phyloP scores from a whole-genome alignment of 1,140 invertebrate species.

The Drosophila guanche region DNA sequence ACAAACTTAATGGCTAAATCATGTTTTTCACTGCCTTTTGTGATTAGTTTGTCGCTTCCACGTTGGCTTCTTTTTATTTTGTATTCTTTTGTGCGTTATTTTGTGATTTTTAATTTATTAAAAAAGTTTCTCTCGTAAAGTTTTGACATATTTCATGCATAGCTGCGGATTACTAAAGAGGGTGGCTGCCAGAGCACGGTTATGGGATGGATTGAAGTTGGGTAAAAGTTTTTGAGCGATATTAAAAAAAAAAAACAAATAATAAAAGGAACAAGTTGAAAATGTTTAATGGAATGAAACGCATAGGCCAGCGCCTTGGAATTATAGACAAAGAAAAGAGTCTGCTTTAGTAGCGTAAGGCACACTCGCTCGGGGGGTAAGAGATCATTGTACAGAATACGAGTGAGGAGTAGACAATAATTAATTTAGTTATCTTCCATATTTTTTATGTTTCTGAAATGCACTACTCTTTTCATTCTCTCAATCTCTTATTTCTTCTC shows the following conservation, averaged over 20 bases:
- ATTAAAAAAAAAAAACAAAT: constrained; percentile 13
- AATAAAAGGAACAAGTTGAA: constrained; percentile 32
- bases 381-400: too few species aligned
- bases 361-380: too few species aligned
- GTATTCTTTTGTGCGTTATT: constrained; percentile 22
- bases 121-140: constrained; percentile 58
- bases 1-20: constrained; percentile 47
- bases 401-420: too few species aligned
- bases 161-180: constrained; percentile 48
- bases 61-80: constrained; percentile 4
- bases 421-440: too few species aligned
- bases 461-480: constrained; percentile 3
- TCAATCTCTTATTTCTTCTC: background rate
- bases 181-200: constrained; percentile 13
- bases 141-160: constrained; percentile 69
- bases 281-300: constrained; percentile 35
- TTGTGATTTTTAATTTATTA: constrained; percentile 64
- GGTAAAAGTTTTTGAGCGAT: constrained; percentile 38
- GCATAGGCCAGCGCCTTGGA: constrained; percentile 14
- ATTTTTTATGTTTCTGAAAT: background rate
- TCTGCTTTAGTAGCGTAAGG: background rate
- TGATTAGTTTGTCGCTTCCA: constrained; percentile 23
- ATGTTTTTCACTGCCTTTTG: constrained; percentile 35
- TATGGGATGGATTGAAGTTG: constrained; percentile 37
- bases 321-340: constrained; percentile 2